Conservation (phyloP, 1,140 invertebrate species). For the Euura saliciscinereae region DNA sequence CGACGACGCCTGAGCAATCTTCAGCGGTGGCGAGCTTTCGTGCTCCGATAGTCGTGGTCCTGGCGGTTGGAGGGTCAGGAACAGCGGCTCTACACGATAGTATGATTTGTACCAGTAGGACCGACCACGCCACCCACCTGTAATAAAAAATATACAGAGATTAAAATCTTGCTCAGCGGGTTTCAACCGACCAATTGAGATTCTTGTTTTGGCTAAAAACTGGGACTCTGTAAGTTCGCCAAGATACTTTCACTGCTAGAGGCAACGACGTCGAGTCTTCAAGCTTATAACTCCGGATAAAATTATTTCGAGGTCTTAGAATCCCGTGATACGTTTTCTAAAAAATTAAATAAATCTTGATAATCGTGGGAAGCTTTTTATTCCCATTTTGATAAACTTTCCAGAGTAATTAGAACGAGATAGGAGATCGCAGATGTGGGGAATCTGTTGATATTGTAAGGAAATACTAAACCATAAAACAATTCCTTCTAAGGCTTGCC, state of each 20-base stretch:
- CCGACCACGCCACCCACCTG: constrained; percentile 52
- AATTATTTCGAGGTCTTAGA: no score
- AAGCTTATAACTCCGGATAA: no score
- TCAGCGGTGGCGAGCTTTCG: constrained; percentile 53
- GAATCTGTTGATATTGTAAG: no score
- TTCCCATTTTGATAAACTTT: no score
- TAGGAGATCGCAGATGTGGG: no score
- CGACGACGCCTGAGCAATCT: constrained; percentile 56
- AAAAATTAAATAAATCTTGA: no score
- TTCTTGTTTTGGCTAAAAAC: background rate
- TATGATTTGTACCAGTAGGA: constrained; percentile 40
- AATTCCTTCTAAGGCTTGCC: no score
- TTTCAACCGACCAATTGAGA: background rate
- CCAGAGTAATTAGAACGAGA: no score
- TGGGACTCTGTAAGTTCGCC: constrained; percentile 32
- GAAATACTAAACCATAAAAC: no score
- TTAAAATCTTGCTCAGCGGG: background rate
- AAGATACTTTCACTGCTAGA: constrained; percentile 41
- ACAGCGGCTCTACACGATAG: constrained; percentile 40
- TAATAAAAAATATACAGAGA: constrained; percentile 17
- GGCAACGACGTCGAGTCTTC: constrained; percentile 25
- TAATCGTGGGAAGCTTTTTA: no score
- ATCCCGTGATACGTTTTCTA: no score
- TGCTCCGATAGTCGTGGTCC: constrained; percentile 51
- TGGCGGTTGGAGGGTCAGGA: constrained; percentile 42